Evolutionary conservation across 1,140 invertebrate genomes (phyloP), one percentile per base, ranked within the genome.

Genomic region (Manduca sexta): DNA sequence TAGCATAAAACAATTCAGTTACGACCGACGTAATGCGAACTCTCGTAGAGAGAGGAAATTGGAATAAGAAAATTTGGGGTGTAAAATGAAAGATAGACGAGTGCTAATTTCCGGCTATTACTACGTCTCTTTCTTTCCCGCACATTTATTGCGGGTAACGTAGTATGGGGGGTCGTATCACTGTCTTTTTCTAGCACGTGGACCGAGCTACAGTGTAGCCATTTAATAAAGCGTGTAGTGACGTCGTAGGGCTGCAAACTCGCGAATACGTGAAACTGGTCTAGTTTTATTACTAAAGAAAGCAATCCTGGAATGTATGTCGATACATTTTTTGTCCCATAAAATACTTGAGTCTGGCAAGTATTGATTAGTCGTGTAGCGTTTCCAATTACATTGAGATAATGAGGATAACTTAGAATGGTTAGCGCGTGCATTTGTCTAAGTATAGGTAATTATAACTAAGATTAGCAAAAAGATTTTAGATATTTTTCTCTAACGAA

Each of bases 51-150:
- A 79, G 68, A 83, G 82, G 82, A 85, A 85, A 85, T 85, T 85
- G 82, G 80, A 84, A 85, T 85, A 85, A 85, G 82, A 85, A 85
- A 85, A 84, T 85, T 85, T 85, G 80, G 82, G 82, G 80, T 84
- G 82, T 84, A 85, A 85, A 85, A 84, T 84, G 82, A 85, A 84
- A 84, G 82, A 85, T 85, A 85, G 80, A 84, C 78, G 82, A 85
- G 80, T 84, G 68, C 82, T 85, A 85, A 85, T 85, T 85, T 85
- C 82, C 82, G 82, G 82, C 78, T 78, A 83, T 81, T 83, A 81
- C 64, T 79, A 72, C 69, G 70, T 85, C 82, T 85, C 82, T 85
- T 83, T 85, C 82, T 80, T 81, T 85, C 82, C 64, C 78, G 72
- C 66, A 67, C 71, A 74, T 72, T 75, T 80, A 76, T 80, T 74